Base-by-base conservation (phyloP, 2,797 vertebrate genomes). In the Trachurus trachurus region DNA sequence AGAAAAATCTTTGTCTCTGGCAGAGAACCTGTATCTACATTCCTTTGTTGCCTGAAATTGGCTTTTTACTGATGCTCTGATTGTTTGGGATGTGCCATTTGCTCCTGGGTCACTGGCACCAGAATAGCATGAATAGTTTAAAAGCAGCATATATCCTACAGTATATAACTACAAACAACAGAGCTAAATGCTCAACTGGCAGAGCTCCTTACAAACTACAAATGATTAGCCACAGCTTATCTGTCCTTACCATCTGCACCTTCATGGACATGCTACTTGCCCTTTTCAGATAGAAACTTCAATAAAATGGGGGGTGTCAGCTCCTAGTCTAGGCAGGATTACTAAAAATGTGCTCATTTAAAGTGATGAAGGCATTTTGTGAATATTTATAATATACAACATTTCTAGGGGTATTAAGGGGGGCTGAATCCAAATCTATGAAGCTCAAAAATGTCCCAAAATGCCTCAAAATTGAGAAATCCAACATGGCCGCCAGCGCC, bases 251-350 rank as follows among this genome's bases (percentile, higher is more conserved):
- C 58, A 54, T 71, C 40, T 79, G 58, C 21, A 71, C 65, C 53
- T 62, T 74, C 65, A 52, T 80, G 42, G 42, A 29, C 49, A 60
- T 21, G 83, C 71, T 65, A 49, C 31, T 70, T 21, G 31, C 22
- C 42, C 66, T 76, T 31, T 68, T 21, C 59, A 68, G 59, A 63
- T 66, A 71, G 63, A 69, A 79, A 82, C 81, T 60, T 73, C 44
- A 63, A 78, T 87, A 79, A 75, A 83, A 50, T 73, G 29, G 47
- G 47, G 7, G 75, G 29, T 16, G 57, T 71, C 40, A 66, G 49
- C 42, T 69, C 66, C 42, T 77, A n/a, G n/a, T n/a, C n/a, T n/a
- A n/a, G n/a, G n/a, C n/a, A n/a, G n/a, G n/a, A n/a, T n/a, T n/a
- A n/a, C n/a, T n/a, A n/a, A n/a, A n/a, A n/a, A n/a, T n/a, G n/a